Conservation (phyloP, 2,888 invertebrate species). For the Leucoptera coffeella region DNA sequence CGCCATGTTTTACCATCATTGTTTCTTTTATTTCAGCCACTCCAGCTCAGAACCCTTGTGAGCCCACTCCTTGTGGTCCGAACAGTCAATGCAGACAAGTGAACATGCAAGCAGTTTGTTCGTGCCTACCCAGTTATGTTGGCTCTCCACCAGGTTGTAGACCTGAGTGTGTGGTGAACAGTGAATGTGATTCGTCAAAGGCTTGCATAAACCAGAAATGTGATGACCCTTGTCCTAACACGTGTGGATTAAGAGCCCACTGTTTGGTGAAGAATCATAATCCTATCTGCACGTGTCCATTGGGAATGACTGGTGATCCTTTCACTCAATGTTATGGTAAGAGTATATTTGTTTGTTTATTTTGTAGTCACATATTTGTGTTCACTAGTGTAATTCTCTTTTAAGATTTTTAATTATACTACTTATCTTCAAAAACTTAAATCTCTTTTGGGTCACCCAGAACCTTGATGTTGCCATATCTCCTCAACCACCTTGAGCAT, state of each 20-base stretch:
- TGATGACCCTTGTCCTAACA: slow-evolving; percentile 80
- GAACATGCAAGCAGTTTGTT: slow-evolving; percentile 77
- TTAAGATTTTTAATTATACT: too few species aligned
- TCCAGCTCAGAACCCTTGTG: slow-evolving; percentile 64
- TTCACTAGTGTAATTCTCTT: too few species aligned
- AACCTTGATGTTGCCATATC: too few species aligned
- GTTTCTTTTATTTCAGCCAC: slow-evolving; percentile 17
- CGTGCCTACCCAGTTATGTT: slow-evolving; percentile 71
- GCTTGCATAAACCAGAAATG: slow-evolving; percentile 84
- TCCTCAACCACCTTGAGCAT: too few species aligned
- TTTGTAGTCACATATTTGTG: too few species aligned
- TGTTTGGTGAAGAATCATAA: slow-evolving; percentile 81
- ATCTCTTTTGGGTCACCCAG: too few species aligned
- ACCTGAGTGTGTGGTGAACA: slow-evolving; percentile 82
- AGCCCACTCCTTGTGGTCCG: slow-evolving; percentile 81
- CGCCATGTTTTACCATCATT: slow-evolving; percentile 2
- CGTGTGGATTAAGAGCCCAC: slow-evolving; percentile 79
- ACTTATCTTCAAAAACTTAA: too few species aligned
- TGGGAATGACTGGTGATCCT: slow-evolving; percentile 82
- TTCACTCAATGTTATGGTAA: slow-evolving; percentile 73
- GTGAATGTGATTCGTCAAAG: slow-evolving; percentile 74
- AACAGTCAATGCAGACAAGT: slow-evolving; percentile 79
- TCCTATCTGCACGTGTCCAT: slow-evolving; percentile 80
- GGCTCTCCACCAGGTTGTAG: slow-evolving; percentile 76
- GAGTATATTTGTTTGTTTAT: too few species aligned